Evolutionary conservation across 2,888 invertebrate genomes (phyloP).

Genomic region (Tenthredo amoena): DNA sequence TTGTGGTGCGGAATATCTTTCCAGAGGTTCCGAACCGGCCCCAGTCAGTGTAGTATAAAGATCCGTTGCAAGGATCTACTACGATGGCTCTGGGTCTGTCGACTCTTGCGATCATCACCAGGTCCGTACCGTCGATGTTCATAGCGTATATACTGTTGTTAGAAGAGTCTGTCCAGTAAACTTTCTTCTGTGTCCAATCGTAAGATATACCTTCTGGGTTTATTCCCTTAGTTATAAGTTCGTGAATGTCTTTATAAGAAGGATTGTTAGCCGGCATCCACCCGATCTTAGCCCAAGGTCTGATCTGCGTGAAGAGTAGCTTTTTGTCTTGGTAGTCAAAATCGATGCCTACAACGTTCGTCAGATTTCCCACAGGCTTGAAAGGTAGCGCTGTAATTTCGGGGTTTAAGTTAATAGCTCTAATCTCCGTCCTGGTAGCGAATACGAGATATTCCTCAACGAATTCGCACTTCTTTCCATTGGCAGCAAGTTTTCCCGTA

Average conservation of each 20-base stretch:
- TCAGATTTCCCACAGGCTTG: constrained; percentile 90
- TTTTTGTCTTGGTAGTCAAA: constrained; percentile 95
- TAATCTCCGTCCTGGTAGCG: constrained; percentile 95
- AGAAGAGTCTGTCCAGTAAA: constrained; percentile 98
- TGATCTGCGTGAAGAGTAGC: constrained; percentile 95
- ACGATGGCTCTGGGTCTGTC: constrained; percentile 97
- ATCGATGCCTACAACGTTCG: constrained; percentile 96
- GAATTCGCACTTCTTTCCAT: constrained; percentile 87
- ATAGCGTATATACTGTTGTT: constrained; percentile 97
- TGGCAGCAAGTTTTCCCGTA: constrained; percentile 86
- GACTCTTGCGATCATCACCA: constrained; percentile 95
- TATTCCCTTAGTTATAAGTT: constrained; percentile 88
- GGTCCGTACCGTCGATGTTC: constrained; percentile 92
- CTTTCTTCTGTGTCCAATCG: constrained; percentile 98
- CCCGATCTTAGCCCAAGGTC: constrained; percentile 94
- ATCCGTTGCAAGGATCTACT: constrained; percentile 97
- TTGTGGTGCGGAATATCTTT: constrained; percentile 96
- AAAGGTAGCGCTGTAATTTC: constrained; percentile 91
- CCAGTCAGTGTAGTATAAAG: constrained; percentile 97
- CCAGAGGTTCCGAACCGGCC: constrained; percentile 95
- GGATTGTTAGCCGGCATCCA: constrained; percentile 89
- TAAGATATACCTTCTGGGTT: constrained; percentile 97
- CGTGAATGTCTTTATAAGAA: constrained; percentile 81
- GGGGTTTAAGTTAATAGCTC: constrained; percentile 94
- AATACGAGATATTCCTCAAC: constrained; percentile 95